Conservation (phyloP, 2,113 vertebrate genomes). For the Typhlomys cinereus region DNA sequence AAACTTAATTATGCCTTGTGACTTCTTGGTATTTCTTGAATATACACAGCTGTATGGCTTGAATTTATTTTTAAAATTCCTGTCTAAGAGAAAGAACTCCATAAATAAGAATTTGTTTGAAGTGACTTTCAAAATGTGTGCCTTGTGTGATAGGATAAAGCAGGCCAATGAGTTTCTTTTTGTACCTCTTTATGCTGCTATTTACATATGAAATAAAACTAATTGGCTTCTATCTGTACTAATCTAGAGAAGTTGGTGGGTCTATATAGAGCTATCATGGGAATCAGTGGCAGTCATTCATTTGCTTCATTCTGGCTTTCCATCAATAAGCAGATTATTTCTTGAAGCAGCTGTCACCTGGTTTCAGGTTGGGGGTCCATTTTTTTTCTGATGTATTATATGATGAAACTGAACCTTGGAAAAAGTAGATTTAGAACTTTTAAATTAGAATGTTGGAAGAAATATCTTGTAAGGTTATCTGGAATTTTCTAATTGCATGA, state of each 20-base stretch:
- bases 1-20: slow-evolving; percentile 67
- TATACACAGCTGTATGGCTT: slow-evolving; percentile 72
- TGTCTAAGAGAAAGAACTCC: slow-evolving; percentile 69
- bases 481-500: slow-evolving; percentile 42
- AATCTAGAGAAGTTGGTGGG: slow-evolving; percentile 60
- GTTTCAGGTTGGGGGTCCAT: slow-evolving; percentile 82
- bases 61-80: slow-evolving; percentile 76
- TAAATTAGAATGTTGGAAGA: slow-evolving; percentile 13
- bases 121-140: slow-evolving; percentile 79
- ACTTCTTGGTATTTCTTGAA: slow-evolving; percentile 74
- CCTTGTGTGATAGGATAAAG: slow-evolving; percentile 62
- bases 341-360: slow-evolving; percentile 86
- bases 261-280: background rate
- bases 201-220: slow-evolving; percentile 82
- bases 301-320: slow-evolving; percentile 64
- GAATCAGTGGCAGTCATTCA: slow-evolving; percentile 58
- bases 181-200: slow-evolving; percentile 54
- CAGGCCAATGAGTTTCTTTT: slow-evolving; percentile 52
- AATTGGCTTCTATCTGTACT: slow-evolving; percentile 67
- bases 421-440: slow-evolving; percentile 40
- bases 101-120: slow-evolving; percentile 70
- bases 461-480: slow-evolving; percentile 10
- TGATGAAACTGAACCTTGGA: slow-evolving; percentile 61
- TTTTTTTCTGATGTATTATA: slow-evolving; percentile 67
- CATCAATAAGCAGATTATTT: slow-evolving; percentile 67